A percentile compares a stretch with the other conserved stretches of the same genome.
These are phyloP conservation scores for Rhopalosiphum maidis DNA, from an alignment of 1,140 invertebrate genomes.

Conservation along the genomic window DNA sequence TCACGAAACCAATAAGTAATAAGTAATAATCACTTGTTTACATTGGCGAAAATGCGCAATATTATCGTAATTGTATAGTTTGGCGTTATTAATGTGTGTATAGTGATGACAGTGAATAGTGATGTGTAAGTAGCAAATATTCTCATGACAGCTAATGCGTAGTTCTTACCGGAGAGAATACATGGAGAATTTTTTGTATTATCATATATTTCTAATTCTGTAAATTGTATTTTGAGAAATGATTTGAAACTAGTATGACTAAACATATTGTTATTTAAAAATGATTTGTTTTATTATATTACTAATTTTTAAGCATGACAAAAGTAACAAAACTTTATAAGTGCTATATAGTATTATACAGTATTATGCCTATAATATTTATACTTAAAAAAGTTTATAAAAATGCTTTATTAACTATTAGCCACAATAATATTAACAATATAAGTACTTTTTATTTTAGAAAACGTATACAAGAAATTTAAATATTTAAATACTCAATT, in stretches of 20 bases:
- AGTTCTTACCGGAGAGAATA: neutral
- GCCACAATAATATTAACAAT: too few species aligned
- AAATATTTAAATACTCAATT: neutral
- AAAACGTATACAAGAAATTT: neutral
- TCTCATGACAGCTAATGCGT: neutral
- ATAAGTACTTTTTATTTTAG: neutral
- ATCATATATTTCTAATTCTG: neutral
- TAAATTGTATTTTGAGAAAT: neutral
- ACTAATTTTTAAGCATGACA: neutral
- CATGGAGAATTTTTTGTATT: neutral
- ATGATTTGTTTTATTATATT: neutral
- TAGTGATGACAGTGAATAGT: neutral
- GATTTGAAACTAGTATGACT: neutral
- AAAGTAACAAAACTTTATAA: too few species aligned
- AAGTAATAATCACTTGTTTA: neutral
- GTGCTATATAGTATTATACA: too few species aligned
- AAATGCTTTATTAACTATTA: too few species aligned
- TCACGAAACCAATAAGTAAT: neutral
- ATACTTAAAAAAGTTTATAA: too few species aligned
- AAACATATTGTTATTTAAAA: too few species aligned
- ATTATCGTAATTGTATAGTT: neutral
- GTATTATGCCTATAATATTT: too few species aligned
- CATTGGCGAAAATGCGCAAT: neutral
- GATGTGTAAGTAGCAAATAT: neutral
- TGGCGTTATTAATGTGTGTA: neutral